Evolutionary conservation across 2,113 vertebrate species (phyloP).

Genomic region (Larimichthys polyactis): DNA sequence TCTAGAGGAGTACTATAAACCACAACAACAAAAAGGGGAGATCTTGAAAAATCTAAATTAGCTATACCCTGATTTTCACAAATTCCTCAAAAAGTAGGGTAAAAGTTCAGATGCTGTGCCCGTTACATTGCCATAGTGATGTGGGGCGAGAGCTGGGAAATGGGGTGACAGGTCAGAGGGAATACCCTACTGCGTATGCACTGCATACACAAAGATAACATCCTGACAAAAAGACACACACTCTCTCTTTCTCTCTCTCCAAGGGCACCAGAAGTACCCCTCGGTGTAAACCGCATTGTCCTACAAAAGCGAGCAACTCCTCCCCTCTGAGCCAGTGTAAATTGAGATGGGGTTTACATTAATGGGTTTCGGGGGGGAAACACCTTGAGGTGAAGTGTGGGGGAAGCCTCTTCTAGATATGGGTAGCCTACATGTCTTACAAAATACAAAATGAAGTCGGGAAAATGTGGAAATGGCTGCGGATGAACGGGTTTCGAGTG

Average conservation of each 20-base stretch:
- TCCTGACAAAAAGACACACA: conserved; percentile 17
- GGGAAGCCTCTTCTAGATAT: conserved; percentile 33
- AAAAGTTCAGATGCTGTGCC: conserved; percentile 23
- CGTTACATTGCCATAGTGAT: conserved; percentile 50
- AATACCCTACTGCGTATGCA: conserved; percentile 44
- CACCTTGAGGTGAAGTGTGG: conserved; percentile 16
- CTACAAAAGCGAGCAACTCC: conserved; percentile 53
- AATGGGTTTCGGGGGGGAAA: conserved; percentile 43
- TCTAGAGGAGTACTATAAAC: not conserved
- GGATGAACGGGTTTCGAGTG: not conserved
- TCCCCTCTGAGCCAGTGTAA: conserved; percentile 66
- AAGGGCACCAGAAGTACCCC: conserved; percentile 51
- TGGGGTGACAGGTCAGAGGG: conserved; percentile 34
- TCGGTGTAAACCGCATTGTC: conserved; percentile 49
- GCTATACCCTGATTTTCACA: not conserved
- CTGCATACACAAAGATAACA: conserved; percentile 46
- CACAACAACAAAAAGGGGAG: not conserved
- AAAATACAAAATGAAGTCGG: conserved; percentile 11
- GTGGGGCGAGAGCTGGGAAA: conserved; percentile 49
- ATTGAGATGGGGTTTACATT: conserved; percentile 72
- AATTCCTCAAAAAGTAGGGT: conserved; percentile 1
- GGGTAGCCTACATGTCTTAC: conserved; percentile 35
- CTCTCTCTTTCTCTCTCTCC: conserved; percentile 31
- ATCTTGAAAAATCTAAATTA: not conserved
- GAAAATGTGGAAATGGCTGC: not conserved